Evolutionary conservation across 2,888 invertebrate species (phyloP).

Genomic region (Lepetodrilus schrolli): DNA sequence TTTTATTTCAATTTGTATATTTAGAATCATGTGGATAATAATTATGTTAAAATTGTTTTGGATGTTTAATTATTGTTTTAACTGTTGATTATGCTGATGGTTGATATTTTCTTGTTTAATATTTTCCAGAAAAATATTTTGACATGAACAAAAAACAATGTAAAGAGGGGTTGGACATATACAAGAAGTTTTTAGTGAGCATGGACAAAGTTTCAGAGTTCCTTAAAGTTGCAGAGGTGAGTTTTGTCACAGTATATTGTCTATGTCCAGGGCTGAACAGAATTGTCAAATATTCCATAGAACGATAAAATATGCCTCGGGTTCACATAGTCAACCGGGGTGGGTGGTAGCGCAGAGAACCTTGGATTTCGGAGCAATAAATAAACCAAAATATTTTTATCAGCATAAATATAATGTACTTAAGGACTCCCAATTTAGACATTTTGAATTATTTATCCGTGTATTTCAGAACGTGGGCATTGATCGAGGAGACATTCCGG

Average conservation of each 20-base stretch:
- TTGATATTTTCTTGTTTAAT: not conserved
- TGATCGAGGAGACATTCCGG: conserved; percentile 98
- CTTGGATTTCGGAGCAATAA: no score
- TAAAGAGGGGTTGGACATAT: conserved; percentile 96
- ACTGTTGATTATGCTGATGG: not conserved
- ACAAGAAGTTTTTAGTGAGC: conserved; percentile 97
- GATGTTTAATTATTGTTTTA: no score
- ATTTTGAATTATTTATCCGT: no score
- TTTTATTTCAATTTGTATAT: not conserved
- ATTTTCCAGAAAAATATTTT: conserved; percentile 91
- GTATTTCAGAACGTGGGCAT: conserved; percentile 89
- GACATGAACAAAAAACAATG: conserved; percentile 99
- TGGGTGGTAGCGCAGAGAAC: no score
- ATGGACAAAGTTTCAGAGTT: conserved; percentile 99
- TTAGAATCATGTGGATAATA: not conserved
- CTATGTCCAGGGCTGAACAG: no score
- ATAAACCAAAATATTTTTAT: no score
- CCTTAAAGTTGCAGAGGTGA: conserved; percentile 83
- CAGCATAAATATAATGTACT: no score
- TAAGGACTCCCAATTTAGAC: no score
- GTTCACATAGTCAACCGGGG: no score
- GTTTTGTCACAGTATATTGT: conserved; percentile 29
- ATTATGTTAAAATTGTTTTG: no score
- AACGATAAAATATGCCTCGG: no score
- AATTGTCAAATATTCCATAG: no score